A percentile compares a stretch with the other conserved stretches of the same genome.
Evolutionary conservation across 2,113 vertebrate species (phyloP).

Genomic region (Cyanoramphus novaezelandiae): DNA sequence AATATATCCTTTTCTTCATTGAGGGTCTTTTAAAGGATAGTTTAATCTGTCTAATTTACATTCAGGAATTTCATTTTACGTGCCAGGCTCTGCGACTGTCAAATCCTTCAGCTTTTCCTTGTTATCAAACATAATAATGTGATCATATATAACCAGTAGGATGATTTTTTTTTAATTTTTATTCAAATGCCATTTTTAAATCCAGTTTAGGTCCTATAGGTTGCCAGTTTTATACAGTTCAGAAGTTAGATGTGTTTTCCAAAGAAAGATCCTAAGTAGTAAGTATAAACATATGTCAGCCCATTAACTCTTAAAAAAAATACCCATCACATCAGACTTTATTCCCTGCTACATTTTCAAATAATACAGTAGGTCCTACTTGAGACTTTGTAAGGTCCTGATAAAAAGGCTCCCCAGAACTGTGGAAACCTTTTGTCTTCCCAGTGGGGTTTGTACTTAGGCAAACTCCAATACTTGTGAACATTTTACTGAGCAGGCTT

Average conservation of each 20-base stretch:
- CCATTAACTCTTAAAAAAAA: constrained; percentile 50
- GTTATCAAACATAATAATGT: constrained; percentile 73
- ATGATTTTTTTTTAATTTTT: constrained; percentile 47
- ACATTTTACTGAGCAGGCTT: not conserved
- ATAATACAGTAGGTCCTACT: not conserved
- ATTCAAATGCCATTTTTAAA: constrained; percentile 62
- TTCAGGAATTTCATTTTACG: constrained; percentile 73
- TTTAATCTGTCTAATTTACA: constrained; percentile 71
- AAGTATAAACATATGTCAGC: constrained; percentile 60
- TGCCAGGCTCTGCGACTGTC: constrained; percentile 65
- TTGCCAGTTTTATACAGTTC: constrained; percentile 46
- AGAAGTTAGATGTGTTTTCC: constrained; percentile 65
- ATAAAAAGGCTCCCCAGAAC: not conserved
- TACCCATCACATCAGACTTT: constrained; percentile 10
- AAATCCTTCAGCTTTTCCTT: constrained; percentile 64
- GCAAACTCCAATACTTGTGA: not conserved
- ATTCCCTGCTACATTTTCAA: not conserved
- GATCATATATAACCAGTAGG: constrained; percentile 41
- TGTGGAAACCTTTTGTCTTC: not conserved
- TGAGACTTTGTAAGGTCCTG: not conserved
- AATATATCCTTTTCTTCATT: constrained; percentile 65
- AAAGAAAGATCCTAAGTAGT: constrained; percentile 48
- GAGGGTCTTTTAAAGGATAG: constrained; percentile 64
- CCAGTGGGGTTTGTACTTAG: not conserved
- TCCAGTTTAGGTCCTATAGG: constrained; percentile 48